Evolutionary conservation across 2,113 vertebrate genomes (phyloP).

Genomic region (Trematomus loennbergii): DNA sequence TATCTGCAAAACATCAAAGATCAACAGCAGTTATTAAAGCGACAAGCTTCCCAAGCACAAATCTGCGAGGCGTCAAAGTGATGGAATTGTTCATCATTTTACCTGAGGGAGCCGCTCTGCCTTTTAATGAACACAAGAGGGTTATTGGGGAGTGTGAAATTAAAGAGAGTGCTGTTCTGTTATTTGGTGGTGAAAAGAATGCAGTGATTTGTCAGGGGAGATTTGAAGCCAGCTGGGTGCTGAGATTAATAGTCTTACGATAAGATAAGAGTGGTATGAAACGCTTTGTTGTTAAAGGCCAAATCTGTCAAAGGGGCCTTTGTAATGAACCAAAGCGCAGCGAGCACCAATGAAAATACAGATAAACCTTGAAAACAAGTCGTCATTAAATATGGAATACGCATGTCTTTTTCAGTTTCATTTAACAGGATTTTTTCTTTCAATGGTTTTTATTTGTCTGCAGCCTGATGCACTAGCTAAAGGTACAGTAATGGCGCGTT

Average conservation of each 20-base stretch:
- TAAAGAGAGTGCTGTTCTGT: constrained; percentile 38
- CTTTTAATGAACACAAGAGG: constrained; percentile 47
- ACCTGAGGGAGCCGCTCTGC: constrained; percentile 43
- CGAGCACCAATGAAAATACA: background rate
- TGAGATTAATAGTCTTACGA: constrained; percentile 46
- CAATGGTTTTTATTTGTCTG: background rate
- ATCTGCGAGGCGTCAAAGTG: constrained; percentile 21
- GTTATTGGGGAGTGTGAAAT: constrained; percentile 52
- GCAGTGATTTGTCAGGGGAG: constrained; percentile 57
- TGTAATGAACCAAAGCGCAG: constrained; percentile 27
- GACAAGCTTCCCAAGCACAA: constrained; percentile 50
- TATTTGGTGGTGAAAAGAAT: constrained; percentile 34
- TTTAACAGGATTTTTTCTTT: background rate
- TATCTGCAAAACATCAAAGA: constrained; percentile 20
- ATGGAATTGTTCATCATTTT: constrained; percentile 55
- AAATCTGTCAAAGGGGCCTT: constrained; percentile 12
- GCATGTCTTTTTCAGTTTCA: background rate
- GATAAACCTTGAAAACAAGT: background rate
- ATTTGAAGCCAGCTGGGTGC: constrained; percentile 26
- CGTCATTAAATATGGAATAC: background rate
- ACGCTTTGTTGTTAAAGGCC: constrained; percentile 43
- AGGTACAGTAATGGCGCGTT: too few species aligned
- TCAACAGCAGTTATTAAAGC: constrained; percentile 35
- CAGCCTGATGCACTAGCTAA: too few species aligned
- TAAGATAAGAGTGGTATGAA: background rate